Evolutionary conservation across 1,140 invertebrate genomes (phyloP).

Genomic region (Aphis gossypii): DNA sequence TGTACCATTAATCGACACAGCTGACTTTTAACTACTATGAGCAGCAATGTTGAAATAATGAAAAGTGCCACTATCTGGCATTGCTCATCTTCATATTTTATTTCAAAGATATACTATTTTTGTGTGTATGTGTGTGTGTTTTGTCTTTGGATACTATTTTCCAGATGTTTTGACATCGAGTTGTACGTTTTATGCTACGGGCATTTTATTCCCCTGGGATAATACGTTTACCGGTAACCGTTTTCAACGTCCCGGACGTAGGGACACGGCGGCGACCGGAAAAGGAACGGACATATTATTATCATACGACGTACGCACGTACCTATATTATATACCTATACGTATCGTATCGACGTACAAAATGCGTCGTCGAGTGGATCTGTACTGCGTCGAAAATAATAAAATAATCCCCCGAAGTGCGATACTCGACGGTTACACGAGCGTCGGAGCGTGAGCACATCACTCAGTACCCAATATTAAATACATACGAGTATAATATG

Average conservation of each 20-base stretch:
- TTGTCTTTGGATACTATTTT: not conserved
- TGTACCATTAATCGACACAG: not conserved
- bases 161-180: not conserved
- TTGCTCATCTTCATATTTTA: not conserved
- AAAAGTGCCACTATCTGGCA: not conserved
- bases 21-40: not conserved
- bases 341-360: not conserved
- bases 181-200: not conserved
- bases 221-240: not conserved
- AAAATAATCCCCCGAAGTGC: not conserved
- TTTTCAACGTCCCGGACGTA: slow-evolving; percentile 12
- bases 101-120: not conserved
- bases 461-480: not conserved
- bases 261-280: not conserved
- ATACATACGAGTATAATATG: not conserved
- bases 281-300: not conserved
- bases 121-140: not conserved
- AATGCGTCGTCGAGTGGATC: not conserved
- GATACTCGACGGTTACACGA: not conserved
- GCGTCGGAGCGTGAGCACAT: too few species aligned
- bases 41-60: not conserved
- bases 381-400: not conserved
- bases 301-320: not conserved
- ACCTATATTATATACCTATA: not conserved
- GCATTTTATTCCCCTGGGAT: not conserved